Percentiles rank a stretch among this genome's conserved stretches.
phyloP scores from a whole-genome alignment of 2,113 vertebrate genomes.

The Taxidea taxus region DNA sequence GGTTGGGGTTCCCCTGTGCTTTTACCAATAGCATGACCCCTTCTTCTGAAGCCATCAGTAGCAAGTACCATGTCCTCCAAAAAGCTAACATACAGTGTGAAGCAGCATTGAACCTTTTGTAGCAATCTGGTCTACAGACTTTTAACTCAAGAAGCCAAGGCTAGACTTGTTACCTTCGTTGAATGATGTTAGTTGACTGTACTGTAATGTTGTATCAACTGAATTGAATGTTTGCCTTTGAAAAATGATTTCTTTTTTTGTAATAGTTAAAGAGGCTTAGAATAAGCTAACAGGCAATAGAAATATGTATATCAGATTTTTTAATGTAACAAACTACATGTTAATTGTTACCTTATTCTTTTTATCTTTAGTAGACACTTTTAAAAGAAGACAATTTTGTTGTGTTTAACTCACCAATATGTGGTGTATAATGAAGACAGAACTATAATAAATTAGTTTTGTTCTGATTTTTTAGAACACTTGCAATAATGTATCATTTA shows the following conservation, averaged over 20 bases:
- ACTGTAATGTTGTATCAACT: conserved; percentile 97
- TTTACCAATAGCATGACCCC: conserved; percentile 69
- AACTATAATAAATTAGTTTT: conserved; percentile 92
- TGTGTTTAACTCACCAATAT: conserved; percentile 89
- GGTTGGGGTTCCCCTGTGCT: conserved; percentile 74
- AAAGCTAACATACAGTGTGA: conserved; percentile 73
- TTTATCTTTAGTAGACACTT: conserved; percentile 93
- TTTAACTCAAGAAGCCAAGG: conserved; percentile 82
- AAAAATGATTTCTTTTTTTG: conserved; percentile 83
- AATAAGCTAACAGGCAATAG: conserved; percentile 95
- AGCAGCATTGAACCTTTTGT: conserved; percentile 85
- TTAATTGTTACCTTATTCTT: conserved; percentile 86
- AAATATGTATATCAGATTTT: conserved; percentile 87
- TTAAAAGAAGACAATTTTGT: conserved; percentile 88
- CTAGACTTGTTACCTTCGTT: conserved; percentile 87
- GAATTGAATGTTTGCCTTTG: conserved; percentile 88
- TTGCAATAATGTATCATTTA: conserved; percentile 79
- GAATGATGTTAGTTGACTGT: conserved; percentile 90
- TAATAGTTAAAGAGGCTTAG: conserved; percentile 88
- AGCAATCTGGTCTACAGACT: conserved; percentile 86
- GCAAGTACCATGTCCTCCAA: conserved; percentile 73
- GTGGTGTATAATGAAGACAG: conserved; percentile 87
- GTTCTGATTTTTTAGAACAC: conserved; percentile 90
- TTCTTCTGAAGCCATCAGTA: conserved; percentile 74
- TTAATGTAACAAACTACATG: conserved; percentile 88